Conservation (phyloP, 2,888 invertebrate species). For the Hoplodrina blanda region DNA sequence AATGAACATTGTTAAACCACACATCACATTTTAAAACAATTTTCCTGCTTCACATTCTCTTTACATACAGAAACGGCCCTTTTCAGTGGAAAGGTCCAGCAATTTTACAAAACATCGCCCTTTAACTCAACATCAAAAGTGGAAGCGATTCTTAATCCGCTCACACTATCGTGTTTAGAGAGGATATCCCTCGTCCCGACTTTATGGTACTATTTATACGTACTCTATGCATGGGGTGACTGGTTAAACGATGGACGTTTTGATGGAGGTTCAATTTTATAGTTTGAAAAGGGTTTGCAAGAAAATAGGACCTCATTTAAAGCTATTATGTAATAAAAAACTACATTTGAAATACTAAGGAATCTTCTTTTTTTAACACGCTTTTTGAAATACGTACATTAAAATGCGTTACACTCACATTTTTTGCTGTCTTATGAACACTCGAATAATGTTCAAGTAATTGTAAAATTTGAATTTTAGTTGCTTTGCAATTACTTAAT, state of each 20-base stretch:
- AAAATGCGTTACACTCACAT: too few relatives aligned
- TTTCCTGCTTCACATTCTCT: background rate
- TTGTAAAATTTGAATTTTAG: too few relatives aligned
- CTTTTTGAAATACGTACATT: too few relatives aligned
- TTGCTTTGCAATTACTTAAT: too few relatives aligned
- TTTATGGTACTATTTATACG: background rate
- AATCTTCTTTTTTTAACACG: background rate
- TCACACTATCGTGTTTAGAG: constrained; percentile 29
- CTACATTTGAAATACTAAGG: background rate
- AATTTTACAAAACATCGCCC: constrained; percentile 22
- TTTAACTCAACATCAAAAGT: constrained; percentile 16
- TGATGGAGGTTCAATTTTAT: background rate
- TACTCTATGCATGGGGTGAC: background rate
- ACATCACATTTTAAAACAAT: constrained; percentile 1
- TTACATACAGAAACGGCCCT: constrained; percentile 4
- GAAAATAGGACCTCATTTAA: background rate
- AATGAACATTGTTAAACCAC: too few relatives aligned
- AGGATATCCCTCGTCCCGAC: constrained; percentile 23
- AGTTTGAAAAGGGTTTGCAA: background rate
- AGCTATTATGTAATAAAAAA: background rate
- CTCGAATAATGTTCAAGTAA: too few relatives aligned
- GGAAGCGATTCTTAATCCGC: constrained; percentile 19
- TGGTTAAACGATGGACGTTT: background rate
- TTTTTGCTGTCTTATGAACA: too few relatives aligned
- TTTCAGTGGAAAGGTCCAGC: background rate